Percentiles rank a stretch among this genome's conserved stretches.
These are phyloP conservation scores for Ctenomys sociabilis DNA, from an alignment of 2,113 vertebrate genomes.

Conservation along the genomic window DNA sequence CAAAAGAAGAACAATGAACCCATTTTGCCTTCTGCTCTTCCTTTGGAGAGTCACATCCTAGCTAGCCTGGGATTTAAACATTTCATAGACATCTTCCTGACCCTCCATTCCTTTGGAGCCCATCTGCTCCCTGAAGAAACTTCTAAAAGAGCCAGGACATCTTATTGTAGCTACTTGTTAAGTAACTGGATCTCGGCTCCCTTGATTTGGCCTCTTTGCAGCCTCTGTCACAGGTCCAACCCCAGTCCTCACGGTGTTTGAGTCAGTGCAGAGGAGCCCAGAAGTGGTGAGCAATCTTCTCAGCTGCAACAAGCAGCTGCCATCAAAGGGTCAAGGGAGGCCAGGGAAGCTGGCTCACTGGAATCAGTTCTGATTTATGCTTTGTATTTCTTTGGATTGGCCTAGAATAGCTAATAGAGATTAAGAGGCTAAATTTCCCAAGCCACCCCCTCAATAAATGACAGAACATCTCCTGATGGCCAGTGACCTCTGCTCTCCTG, in stretches of 20 bases:
- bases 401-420: neutral
- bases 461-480: neutral
- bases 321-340: neutral
- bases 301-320: neutral
- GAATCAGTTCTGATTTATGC: conserved; percentile 5
- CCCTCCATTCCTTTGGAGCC: neutral
- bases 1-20: neutral
- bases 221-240: neutral
- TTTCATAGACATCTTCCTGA: neutral
- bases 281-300: neutral
- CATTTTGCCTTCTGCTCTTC: neutral
- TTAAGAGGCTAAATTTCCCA: neutral
- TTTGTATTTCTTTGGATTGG: conserved; percentile 6
- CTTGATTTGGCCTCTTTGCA: neutral
- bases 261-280: neutral
- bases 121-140: neutral
- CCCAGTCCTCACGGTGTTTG: neutral
- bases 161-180: neutral
- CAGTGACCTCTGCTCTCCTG: neutral
- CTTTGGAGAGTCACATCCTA: neutral
- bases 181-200: neutral
- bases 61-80: neutral
- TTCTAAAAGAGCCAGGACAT: neutral
- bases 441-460: neutral
- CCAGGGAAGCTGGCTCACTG: neutral